These are phyloP conservation scores for Micoletzkya japonica DNA, from an alignment of 2,888 invertebrate genomes.

Conservation along the genomic window DNA sequence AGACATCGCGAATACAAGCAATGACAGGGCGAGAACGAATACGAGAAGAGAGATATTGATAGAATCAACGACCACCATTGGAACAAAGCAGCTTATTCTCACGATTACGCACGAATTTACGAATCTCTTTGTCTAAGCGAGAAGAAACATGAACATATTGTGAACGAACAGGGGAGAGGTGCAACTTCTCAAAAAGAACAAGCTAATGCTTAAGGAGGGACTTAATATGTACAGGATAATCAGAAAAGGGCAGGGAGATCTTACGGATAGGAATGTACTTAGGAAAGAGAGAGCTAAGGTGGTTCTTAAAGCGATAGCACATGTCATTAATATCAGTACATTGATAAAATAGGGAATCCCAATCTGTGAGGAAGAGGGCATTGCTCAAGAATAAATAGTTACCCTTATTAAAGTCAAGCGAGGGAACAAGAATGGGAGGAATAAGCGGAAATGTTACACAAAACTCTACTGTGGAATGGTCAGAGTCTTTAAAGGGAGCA, in stretches of 20 bases:
- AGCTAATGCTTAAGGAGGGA: background rate
- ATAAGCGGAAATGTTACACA: background rate
- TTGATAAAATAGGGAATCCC: background rate
- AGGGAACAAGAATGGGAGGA: background rate
- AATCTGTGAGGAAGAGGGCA: background rate
- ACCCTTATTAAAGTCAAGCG: background rate
- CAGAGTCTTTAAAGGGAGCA: background rate
- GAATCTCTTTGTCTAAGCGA: background rate
- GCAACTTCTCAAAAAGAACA: background rate
- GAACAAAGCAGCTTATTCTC: background rate
- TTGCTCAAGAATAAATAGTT: background rate
- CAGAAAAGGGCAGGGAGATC: background rate
- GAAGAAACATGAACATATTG: background rate
- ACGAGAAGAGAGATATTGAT: too few species aligned
- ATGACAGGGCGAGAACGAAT: background rate
- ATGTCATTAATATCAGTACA: background rate
- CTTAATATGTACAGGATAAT: background rate
- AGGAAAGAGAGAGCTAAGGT: background rate
- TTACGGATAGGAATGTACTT: background rate
- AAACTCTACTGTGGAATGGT: background rate
- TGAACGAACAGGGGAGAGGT: background rate
- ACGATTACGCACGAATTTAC: background rate
- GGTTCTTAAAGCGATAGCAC: background rate
- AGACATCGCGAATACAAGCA: background rate
- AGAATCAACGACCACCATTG: background rate